These are phyloP conservation scores for Pyxicephalus adspersus DNA, from an alignment of 2,113 vertebrate species.

Conservation along the genomic window DNA sequence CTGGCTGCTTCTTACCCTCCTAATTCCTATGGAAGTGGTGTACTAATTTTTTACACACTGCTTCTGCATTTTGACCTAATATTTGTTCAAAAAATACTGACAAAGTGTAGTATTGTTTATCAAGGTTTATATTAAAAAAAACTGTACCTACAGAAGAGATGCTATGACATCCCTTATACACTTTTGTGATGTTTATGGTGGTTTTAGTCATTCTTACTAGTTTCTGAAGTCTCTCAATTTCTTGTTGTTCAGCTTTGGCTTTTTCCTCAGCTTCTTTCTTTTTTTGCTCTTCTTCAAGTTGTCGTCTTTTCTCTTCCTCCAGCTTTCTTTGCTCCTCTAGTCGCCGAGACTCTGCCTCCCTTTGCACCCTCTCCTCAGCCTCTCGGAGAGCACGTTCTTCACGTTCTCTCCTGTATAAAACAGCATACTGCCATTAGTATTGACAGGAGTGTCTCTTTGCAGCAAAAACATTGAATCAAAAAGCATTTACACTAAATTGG, in stretches of 20 bases:
- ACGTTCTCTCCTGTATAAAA: slow-evolving; percentile 70
- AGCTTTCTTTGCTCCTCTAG: slow-evolving; percentile 75
- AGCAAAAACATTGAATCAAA: neutral
- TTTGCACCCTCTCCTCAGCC: slow-evolving; percentile 76
- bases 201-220: slow-evolving; percentile 78
- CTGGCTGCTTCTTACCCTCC: no score
- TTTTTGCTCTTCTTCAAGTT: slow-evolving; percentile 73
- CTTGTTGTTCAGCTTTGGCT: slow-evolving; percentile 82
- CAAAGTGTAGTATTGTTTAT: no score
- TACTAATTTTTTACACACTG: no score
- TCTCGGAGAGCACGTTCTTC: slow-evolving; percentile 80
- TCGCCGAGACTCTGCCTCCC: slow-evolving; percentile 76
- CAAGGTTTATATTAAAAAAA: no score
- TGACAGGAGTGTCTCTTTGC: neutral
- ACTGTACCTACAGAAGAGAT: neutral
- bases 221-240: slow-evolving; percentile 87
- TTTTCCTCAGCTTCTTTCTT: slow-evolving; percentile 58
- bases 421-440: neutral
- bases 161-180: no score
- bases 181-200: no score
- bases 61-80: neutral
- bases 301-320: slow-evolving; percentile 70
- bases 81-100: no score
- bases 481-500: no score
- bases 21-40: no score